Percentiles rank a stretch among this genome's conserved stretches.
phyloP scores from a whole-genome alignment of 2,113 vertebrate genomes.

The Trochalopteron elliotii region DNA sequence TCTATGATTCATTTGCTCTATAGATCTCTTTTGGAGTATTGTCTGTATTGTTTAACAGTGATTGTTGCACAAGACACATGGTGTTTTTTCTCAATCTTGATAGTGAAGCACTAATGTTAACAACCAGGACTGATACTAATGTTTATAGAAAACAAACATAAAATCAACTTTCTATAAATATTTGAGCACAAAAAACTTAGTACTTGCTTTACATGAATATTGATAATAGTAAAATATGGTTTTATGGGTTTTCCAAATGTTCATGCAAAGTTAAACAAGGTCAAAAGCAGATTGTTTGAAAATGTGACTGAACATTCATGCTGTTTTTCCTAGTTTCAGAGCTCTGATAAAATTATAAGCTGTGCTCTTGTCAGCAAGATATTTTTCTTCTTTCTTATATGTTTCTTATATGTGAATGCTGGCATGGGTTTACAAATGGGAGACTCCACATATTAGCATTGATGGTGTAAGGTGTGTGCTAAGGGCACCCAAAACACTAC shows the following conservation, averaged over 20 bases:
- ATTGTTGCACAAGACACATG: neutral
- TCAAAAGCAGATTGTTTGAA: neutral
- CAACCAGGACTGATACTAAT: neutral
- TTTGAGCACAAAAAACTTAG: constrained; percentile 30
- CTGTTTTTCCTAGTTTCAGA: neutral
- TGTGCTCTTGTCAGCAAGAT: accelerated
- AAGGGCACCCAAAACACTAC: neutral
- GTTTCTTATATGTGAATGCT: neutral
- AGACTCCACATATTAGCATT: neutral
- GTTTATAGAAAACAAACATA: constrained; percentile 17
- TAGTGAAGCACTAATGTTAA: neutral
- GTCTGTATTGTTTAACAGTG: neutral
- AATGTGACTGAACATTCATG: neutral
- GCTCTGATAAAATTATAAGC: neutral
- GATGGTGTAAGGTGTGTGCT: neutral
- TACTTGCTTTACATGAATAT: constrained; percentile 3
- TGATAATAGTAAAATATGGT: neutral
- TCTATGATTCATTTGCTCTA: constrained; percentile 9
- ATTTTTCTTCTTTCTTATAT: neutral
- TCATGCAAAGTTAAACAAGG: constrained; percentile 43
- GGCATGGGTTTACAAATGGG: neutral
- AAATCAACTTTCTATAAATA: constrained; percentile 35
- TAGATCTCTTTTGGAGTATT: neutral
- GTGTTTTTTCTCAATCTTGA: neutral
- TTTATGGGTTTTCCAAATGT: neutral